Conservation (phyloP, 2,113 vertebrate species). For the Menidia beryllina region DNA sequence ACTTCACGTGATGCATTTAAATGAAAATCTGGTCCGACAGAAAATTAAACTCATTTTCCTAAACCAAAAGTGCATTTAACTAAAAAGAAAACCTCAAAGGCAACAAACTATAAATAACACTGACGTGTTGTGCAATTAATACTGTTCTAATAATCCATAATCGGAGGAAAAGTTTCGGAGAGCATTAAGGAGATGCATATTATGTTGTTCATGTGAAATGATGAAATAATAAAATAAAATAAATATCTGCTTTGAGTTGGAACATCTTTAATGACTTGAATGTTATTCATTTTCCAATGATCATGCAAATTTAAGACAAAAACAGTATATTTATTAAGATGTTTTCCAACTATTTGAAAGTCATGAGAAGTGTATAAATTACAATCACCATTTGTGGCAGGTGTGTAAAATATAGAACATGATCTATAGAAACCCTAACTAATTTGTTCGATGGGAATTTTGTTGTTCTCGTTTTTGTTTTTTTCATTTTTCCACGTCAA, state of each 20-base stretch:
- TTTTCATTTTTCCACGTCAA: neutral
- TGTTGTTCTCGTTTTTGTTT: neutral
- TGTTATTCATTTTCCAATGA: neutral
- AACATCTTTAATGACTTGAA: slow-evolving; percentile 33
- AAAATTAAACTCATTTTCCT: slow-evolving; percentile 48
- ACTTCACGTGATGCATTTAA: slow-evolving; percentile 32
- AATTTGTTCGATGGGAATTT: neutral
- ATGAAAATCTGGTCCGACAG: slow-evolving; percentile 39
- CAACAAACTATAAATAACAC: slow-evolving; percentile 57
- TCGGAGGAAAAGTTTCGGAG: slow-evolving; percentile 27
- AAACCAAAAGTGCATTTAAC: slow-evolving; percentile 79
- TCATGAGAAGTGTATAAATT: too few species aligned
- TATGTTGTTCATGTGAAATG: slow-evolving; percentile 71
- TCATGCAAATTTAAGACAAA: neutral
- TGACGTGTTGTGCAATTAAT: slow-evolving; percentile 64
- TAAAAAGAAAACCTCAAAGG: slow-evolving; percentile 50
- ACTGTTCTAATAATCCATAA: slow-evolving; percentile 52
- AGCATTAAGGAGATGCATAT: slow-evolving; percentile 41
- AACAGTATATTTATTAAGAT: neutral
- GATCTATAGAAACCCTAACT: neutral
- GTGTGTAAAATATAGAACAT: too few species aligned
- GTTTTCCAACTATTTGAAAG: neutral
- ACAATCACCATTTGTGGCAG: too few species aligned
- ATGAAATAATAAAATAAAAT: slow-evolving; percentile 49
- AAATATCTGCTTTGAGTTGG: slow-evolving; percentile 45